These are phyloP conservation scores for Isichthys henryi DNA, from an alignment of 2,113 vertebrate species.

Conservation along the genomic window DNA sequence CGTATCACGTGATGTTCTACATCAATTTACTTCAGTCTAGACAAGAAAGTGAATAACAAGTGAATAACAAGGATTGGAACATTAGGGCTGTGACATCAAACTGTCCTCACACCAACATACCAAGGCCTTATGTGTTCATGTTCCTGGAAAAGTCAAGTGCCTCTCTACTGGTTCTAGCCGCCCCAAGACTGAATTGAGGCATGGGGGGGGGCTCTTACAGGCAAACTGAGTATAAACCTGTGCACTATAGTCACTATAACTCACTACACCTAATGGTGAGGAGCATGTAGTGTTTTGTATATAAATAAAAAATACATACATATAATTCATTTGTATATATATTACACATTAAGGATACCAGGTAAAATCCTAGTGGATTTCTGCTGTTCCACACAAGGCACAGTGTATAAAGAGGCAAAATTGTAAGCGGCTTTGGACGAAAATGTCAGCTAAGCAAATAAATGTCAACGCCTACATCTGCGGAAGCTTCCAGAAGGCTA, in stretches of 20 bases:
- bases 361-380: background rate
- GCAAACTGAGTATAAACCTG: slow-evolving; percentile 6
- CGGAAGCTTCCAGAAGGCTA: background rate
- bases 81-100: background rate
- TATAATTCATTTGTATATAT: background rate
- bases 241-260: background rate
- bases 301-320: background rate
- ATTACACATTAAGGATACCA: background rate
- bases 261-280: background rate
- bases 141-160: background rate
- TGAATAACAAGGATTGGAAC: background rate
- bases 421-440: background rate
- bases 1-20: background rate
- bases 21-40: background rate
- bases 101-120: background rate
- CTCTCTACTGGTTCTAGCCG: background rate
- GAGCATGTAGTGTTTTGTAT: background rate
- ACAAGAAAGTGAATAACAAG: background rate
- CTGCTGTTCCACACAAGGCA: background rate
- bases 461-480: background rate
- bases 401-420: background rate
- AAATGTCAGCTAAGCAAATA: background rate
- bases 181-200: background rate
- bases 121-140: background rate
- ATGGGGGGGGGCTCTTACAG: background rate